Base-by-base conservation (phyloP, 1,140 invertebrate species). In the Papilio polyxenes region DNA sequence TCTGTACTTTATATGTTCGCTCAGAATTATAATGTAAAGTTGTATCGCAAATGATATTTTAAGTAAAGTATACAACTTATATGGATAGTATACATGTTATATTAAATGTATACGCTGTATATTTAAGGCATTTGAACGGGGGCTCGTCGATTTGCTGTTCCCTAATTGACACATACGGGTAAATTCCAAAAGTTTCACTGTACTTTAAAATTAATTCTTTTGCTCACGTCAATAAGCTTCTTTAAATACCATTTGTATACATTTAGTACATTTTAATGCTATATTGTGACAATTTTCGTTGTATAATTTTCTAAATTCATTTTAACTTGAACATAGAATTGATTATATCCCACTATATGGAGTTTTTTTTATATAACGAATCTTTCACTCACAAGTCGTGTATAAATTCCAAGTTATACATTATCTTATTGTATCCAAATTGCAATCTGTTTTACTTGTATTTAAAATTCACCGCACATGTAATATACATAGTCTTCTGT, bases 151-250 rank as follows among this genome's bases (percentile, higher is more conserved):
- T 37, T 72, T 72, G 31, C 65, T 37, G 31, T 40, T 69, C 23
- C 65, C 65, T 40, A 20, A n/a, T 80, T 82, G 82, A 85, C 81
- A 81, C 48, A 82, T 85, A 85, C 84, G 82, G 84, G 84, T 85
- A 82, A 83, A 83, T 23, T 82, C 80, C 80, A 84, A 84, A 82
- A 81, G 11, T 31, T 59, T 59, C 5, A 65, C 23, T 23, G 51
- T 65, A 31, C n/a, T 62, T 20, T 65, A 75, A 80, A 75, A 77
- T 62, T 80, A 62, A 79, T 75, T 78, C 69, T 65, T 65, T 65
- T 65, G 62, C 62, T 65, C 62, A 23, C 10, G 3, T 65, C 9
- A 31, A 65, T 65, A 31, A 23, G 20, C 62, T 65, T 65, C 7
- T 31, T 31, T 20, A 59, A n/a, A 20, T 59, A 59, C 0, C 56